Evolutionary conservation across 2,797 vertebrate genomes (phyloP).

Genomic region (Darevskia nairensis): DNA sequence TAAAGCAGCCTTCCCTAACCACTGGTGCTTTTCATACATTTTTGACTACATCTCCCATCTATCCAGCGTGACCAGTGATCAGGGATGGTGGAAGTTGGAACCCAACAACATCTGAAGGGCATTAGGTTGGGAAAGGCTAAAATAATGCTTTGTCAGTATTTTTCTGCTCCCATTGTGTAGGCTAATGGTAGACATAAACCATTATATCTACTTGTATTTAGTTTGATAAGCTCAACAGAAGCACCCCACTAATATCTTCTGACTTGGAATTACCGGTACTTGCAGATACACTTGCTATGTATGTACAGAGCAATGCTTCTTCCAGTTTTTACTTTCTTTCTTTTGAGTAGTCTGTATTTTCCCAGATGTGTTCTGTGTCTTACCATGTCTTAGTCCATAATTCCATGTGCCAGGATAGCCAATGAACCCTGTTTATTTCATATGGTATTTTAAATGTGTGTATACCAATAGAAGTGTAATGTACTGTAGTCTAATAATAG

Average conservation of each 20-base stretch:
- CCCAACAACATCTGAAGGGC: no score
- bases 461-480: neutral
- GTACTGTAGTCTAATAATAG: constrained; percentile 2
- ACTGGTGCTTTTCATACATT: no score
- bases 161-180: neutral
- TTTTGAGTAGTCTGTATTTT: neutral
- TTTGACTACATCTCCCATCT: no score
- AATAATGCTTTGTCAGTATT: no score
- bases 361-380: neutral
- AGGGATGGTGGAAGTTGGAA: no score
- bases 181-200: neutral
- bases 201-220: neutral
- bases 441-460: neutral
- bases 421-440: neutral
- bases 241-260: neutral
- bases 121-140: no score
- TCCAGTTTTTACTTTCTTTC: neutral
- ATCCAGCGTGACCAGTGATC: no score
- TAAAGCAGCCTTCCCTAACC: neutral
- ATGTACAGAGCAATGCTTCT: neutral
- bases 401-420: neutral
- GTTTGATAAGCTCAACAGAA: neutral
- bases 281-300: neutral
- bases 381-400: neutral
- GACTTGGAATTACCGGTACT: neutral